A percentile compares a stretch with the other conserved stretches of the same genome.
These are phyloP conservation scores for Achlya flavicornis DNA, from an alignment of 2,888 invertebrate genomes.

Conservation along the genomic window DNA sequence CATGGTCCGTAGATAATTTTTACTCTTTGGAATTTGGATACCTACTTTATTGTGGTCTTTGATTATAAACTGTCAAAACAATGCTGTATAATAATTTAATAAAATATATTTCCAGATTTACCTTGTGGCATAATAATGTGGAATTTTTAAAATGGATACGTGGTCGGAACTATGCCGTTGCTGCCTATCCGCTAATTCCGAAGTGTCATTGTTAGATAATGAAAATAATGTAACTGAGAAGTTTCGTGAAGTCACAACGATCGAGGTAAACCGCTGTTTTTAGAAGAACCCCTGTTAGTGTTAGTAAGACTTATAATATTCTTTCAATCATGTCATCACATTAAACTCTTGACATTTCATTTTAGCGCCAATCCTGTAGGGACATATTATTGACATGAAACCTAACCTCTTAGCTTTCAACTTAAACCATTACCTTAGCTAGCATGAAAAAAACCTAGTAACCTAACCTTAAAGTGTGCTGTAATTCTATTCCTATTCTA, in stretches of 20 bases:
- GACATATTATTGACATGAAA: conserved; percentile 29
- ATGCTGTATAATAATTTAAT: conserved; percentile 55
- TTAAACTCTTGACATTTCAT: conserved; percentile 1
- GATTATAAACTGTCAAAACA: conserved; percentile 73
- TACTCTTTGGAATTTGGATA: conserved; percentile 71
- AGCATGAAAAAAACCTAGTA: not conserved
- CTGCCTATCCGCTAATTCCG: conserved; percentile 71
- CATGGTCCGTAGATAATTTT: conserved; percentile 82
- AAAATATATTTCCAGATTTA: conserved; percentile 65
- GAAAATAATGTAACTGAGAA: conserved; percentile 63
- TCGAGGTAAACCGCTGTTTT: conserved; percentile 56
- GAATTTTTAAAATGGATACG: conserved; percentile 70
- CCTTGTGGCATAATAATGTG: conserved; percentile 58
- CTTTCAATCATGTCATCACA: conserved; percentile 18
- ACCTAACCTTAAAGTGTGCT: not conserved
- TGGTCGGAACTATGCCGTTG: conserved; percentile 78
- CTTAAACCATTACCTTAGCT: not conserved
- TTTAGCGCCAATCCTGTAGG: not conserved
- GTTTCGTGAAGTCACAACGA: conserved; percentile 71
- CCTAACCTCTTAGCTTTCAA: conserved; percentile 29
- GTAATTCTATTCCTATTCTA: not conserved
- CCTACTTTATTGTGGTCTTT: conserved; percentile 63
- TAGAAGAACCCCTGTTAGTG: conserved; percentile 14
- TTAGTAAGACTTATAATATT: not conserved
- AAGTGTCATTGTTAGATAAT: conserved; percentile 70